Evolutionary conservation across 2,888 invertebrate genomes (phyloP), one percentile per base, ranked within the genome.

Genomic region (Habrosyne pyritoides): DNA sequence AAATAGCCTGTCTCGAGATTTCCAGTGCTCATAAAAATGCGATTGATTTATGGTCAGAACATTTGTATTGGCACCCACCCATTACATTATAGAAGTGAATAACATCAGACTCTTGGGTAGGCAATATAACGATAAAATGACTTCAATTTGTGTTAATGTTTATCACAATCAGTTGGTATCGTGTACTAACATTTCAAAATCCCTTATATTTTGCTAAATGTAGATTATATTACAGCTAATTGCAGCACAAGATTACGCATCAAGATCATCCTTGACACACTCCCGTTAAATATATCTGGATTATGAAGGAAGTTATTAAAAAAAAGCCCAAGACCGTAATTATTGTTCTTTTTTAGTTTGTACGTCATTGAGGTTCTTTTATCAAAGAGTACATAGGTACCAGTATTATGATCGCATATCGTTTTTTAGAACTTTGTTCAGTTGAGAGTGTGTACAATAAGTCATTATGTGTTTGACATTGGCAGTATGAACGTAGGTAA

Each of bases 21-120:
- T 79, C 79, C 79, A 78, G 79, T 76, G 78, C 79, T 82, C 81
- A 83, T 87, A 88, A 88, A 87, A 87, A 86, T 83, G 66, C 64
- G 72, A 79, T 83, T 86, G 86, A 87, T 88, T 86, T 87, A 87
- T 77, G 62, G 62, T 68, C 69, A 60, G 73, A 76, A 77, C 77
- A 79, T 82, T 81, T 83, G 77, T 81, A 84, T 83, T 84, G 81
- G 84, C 83, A 80, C 67, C 74, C 73, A 62, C 77, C 79, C 79
- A 79, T 84, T 80, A 77, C 74, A 75, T 73, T 80, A 77, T 64
- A 66, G 70, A 64, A 69, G 69, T 68, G 67, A 72, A 71, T 73
- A 75, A 69, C 72, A 64, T 66, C 58, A 63, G 60, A 70, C 69
- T 66, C 55, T 53, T 54, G 63, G 4, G 7, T 14, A 10, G 10